Conservation (phyloP, 2,888 invertebrate species). For the Merodon equestris region DNA sequence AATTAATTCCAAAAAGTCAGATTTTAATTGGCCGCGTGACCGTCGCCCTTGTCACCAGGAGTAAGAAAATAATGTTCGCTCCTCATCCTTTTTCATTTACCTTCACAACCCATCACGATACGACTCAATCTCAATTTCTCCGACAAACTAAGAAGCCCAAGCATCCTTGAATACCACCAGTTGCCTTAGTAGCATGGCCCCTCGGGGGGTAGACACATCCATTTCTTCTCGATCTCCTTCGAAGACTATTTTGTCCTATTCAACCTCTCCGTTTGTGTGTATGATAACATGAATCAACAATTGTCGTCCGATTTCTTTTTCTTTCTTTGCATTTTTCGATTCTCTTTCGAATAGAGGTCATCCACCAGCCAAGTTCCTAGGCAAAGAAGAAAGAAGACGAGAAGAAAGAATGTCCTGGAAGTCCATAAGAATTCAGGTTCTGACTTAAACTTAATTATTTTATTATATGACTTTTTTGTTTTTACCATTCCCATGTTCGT, state of each 20-base stretch:
- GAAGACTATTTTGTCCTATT: constrained; percentile 17
- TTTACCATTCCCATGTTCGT: constrained; percentile 33
- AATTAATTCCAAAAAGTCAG: constrained; percentile 10
- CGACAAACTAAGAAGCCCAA: constrained; percentile 7
- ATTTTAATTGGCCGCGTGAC: constrained; percentile 32
- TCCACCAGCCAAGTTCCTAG: constrained; percentile 36
- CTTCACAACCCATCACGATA: background rate
- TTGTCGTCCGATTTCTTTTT: constrained; percentile 8
- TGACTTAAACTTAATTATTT: constrained; percentile 51
- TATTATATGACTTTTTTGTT: constrained; percentile 34
- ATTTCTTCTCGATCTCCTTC: constrained; percentile 39
- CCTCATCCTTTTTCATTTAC: constrained; percentile 11
- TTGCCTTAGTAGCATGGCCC: constrained; percentile 51
- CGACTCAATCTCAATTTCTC: constrained; percentile 19
- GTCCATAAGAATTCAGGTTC: constrained; percentile 37
- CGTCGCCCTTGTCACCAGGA: constrained; percentile 19
- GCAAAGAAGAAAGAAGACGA: background rate
- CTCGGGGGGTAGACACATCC: constrained; percentile 53
- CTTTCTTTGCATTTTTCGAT: constrained; percentile 16
- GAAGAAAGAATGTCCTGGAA: constrained; percentile 26
- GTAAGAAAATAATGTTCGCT: background rate
- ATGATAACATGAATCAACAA: constrained; percentile 49
- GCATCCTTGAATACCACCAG: constrained; percentile 59
- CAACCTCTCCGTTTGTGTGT: constrained; percentile 1
- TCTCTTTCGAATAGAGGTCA: constrained; percentile 45